Evolutionary conservation across 2,888 invertebrate genomes (phyloP), one percentile per base, ranked within the genome.

Genomic region (Dusona sp.): DNA sequence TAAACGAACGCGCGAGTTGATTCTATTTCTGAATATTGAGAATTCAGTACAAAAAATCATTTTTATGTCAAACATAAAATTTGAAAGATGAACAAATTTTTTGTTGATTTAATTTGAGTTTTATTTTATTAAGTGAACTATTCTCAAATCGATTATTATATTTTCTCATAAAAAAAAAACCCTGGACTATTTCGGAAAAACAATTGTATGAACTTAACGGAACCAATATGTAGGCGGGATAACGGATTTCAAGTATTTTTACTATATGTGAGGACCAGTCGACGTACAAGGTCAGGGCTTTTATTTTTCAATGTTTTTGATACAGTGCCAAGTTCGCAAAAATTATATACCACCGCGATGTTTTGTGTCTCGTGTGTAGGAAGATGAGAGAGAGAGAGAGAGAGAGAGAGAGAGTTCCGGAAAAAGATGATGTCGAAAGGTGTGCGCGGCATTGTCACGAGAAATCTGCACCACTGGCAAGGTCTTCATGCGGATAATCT

Each of bases 231-330:
- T 13, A 16, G 57, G 45, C 61, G 57, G 68, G 29, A 65, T 8
- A 73, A 38, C 38, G 51, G 54, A 51, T 38, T 68, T 82, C 54
- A 48, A 68, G 67, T 75, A 82, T 75, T 68, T 45, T 38, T 54
- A 68, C 29, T 65, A 68, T 73, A 73, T 51, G 45, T 13, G 73
- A 16, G 51, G n/a, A 64, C 13, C 51, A 33, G 51, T 25, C 57
- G 72, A 79, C 57, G 29, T 38, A 83, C 48, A 80, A 83, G 83
- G 86, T 84, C 86, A 80, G 83, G 83, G 78, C 61, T 84, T 79
- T 80, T 84, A 82, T 84, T 86, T 78, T 74, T 74, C 83, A 84
- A 83, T 74, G 64, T 83, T 86, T 77, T 83, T 83, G 86, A 78
- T 61, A 73, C 6, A 61, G 19, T 64, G 83, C 86, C 86, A 86